Conservation (phyloP, 1,140 invertebrate species). For the Caenorhabditis briggsae region DNA sequence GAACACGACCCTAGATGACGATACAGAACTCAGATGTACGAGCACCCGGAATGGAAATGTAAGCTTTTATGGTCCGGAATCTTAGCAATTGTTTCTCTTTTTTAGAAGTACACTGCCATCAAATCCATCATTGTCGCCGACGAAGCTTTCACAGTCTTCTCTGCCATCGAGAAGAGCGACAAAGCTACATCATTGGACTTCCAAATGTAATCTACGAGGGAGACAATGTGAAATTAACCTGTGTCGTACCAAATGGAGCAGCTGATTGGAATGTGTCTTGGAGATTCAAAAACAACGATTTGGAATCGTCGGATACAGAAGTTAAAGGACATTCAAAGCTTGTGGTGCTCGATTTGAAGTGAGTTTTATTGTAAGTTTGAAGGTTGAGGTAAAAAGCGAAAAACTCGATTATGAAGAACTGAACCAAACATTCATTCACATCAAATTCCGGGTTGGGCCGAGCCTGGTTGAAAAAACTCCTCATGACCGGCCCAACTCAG, state of each 20-base stretch:
- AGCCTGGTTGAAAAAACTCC: too few species aligned
- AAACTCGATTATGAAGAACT: too few species aligned
- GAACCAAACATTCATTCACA: too few species aligned
- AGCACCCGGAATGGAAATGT: not conserved
- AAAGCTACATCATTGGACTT: not conserved
- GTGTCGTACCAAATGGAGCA: not conserved
- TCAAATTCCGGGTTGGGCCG: too few species aligned
- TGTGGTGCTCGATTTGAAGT: not conserved
- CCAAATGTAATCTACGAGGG: conserved; percentile 3
- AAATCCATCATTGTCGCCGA: not conserved
- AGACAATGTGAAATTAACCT: conserved; percentile 10
- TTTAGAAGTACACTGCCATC: not conserved
- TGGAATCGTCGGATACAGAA: not conserved
- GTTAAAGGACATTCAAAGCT: not conserved
- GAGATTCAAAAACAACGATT: not conserved
- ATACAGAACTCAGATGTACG: not conserved
- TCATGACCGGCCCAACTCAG: too few species aligned
- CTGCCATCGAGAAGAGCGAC: not conserved
- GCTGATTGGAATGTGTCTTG: conserved; percentile 3
- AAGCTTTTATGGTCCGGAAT: not conserved
- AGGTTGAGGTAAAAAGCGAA: too few species aligned
- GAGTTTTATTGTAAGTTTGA: not conserved
- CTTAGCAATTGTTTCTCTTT: not conserved
- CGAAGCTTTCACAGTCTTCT: not conserved
- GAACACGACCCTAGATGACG: not conserved